phyloP scores from a whole-genome alignment of 2,888 invertebrate genomes.

The Aphodius sticticus region DNA sequence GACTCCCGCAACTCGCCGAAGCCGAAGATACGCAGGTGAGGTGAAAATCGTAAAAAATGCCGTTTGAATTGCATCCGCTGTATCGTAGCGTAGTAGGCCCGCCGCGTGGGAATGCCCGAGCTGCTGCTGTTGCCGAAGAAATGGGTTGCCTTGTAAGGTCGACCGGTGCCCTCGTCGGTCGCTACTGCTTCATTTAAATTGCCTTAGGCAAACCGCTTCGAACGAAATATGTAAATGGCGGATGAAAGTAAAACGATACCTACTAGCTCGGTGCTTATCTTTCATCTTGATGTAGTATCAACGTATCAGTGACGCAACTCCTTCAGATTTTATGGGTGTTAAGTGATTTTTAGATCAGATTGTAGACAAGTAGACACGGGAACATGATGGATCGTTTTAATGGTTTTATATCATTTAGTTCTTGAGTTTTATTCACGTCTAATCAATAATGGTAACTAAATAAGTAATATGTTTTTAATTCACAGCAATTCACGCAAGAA shows the following conservation, averaged over 20 bases:
- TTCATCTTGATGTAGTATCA: neutral
- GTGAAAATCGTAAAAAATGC: constrained; percentile 14
- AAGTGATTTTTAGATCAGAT: too few relatives aligned
- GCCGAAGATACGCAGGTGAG: neutral
- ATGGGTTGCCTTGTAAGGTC: constrained; percentile 46
- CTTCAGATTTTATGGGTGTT: too few relatives aligned
- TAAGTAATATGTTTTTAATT: too few relatives aligned
- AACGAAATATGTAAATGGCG: constrained; percentile 19
- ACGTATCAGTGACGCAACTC: neutral
- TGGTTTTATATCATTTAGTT: too few relatives aligned
- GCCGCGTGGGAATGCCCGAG: constrained; percentile 42
- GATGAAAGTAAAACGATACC: constrained; percentile 15
- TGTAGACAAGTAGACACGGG: too few relatives aligned
- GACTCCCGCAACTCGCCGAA: neutral
- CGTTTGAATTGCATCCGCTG: constrained; percentile 16
- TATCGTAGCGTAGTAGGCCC: neutral
- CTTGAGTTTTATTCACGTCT: too few relatives aligned
- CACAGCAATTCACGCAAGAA: too few relatives aligned
- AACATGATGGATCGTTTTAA: too few relatives aligned
- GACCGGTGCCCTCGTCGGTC: constrained; percentile 25
- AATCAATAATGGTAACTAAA: too few relatives aligned
- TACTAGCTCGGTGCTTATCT: neutral
- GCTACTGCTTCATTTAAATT: constrained; percentile 7
- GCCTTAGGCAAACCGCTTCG: constrained; percentile 14
- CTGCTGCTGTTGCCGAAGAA: constrained; percentile 41